phyloP scores from a whole-genome alignment of 2,797 vertebrate genomes.

The Periophthalmus magnuspinnatus region DNA sequence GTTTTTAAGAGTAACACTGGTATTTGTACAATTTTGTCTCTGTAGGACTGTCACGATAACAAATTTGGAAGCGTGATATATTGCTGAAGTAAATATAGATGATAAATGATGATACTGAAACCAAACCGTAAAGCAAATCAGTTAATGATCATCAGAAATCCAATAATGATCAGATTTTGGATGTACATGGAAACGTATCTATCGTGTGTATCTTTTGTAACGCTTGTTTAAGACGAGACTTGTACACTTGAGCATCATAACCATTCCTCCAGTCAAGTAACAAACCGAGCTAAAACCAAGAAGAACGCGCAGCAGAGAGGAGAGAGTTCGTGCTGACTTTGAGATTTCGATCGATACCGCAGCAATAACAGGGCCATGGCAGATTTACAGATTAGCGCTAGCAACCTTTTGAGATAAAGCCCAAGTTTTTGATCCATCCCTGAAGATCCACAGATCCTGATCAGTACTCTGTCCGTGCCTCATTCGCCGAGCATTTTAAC shows the following conservation, averaged over 20 bases:
- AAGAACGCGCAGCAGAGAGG: slow-evolving; percentile 38
- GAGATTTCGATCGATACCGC: slow-evolving; percentile 63
- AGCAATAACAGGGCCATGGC: slow-evolving; percentile 63
- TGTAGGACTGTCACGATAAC: too few relatives aligned
- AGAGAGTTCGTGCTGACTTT: slow-evolving; percentile 51
- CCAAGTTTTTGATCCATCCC: slow-evolving; percentile 35
- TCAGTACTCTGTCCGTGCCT: slow-evolving; percentile 57
- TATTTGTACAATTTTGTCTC: too few relatives aligned
- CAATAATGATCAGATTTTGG: too few relatives aligned
- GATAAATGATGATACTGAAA: too few relatives aligned
- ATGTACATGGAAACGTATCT: too few relatives aligned
- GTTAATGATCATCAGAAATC: too few relatives aligned
- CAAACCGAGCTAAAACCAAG: slow-evolving; percentile 30
- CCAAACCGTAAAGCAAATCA: too few relatives aligned
- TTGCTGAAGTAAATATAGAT: too few relatives aligned
- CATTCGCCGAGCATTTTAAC: slow-evolving; percentile 48
- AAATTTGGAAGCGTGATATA: too few relatives aligned
- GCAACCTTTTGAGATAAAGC: slow-evolving; percentile 20
- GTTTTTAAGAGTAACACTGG: too few relatives aligned
- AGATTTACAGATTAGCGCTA: slow-evolving; percentile 71
- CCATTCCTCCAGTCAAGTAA: slow-evolving; percentile 21
- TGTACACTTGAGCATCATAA: slow-evolving; percentile 2
- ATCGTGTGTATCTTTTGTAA: too few relatives aligned
- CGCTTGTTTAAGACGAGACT: too few relatives aligned
- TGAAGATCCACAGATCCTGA: slow-evolving; percentile 50